These are phyloP conservation scores for Microplitis mediator DNA, from an alignment of 1,140 invertebrate species.

Conservation along the genomic window DNA sequence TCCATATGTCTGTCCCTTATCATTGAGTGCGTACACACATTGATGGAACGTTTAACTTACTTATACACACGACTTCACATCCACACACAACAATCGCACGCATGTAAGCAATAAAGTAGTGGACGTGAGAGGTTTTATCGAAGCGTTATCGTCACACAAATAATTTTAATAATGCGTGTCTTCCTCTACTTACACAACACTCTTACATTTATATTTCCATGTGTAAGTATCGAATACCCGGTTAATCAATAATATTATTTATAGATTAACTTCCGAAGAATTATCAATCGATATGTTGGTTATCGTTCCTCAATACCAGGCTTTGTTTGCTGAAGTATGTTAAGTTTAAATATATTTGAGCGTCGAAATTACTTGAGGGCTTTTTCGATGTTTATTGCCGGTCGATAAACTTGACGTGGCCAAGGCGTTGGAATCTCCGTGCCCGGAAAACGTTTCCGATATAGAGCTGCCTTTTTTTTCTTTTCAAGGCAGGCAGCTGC, in stretches of 20 bases:
- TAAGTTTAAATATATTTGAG: too few relatives aligned
- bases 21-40: slow-evolving; percentile 19
- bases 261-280: too few relatives aligned
- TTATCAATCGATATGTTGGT: too few relatives aligned
- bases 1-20: slow-evolving; percentile 35
- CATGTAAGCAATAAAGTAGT: background rate
- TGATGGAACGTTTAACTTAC: background rate
- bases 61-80: background rate
- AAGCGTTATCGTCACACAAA: slow-evolving; percentile 35
- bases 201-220: background rate
- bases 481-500: too few relatives aligned
- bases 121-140: slow-evolving; percentile 34
- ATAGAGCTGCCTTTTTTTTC: too few relatives aligned
- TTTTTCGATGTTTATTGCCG: background rate
- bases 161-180: background rate
- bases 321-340: too few relatives aligned
- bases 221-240: background rate
- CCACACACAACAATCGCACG: background rate
- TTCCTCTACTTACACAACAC: background rate
- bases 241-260: too few relatives aligned
- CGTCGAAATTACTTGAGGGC: background rate
- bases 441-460: background rate
- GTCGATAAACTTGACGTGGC: too few relatives aligned
- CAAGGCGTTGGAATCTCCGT: background rate
- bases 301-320: too few relatives aligned